phyloP scores from a whole-genome alignment of 2,888 invertebrate species.

The Thalpophila matura region DNA sequence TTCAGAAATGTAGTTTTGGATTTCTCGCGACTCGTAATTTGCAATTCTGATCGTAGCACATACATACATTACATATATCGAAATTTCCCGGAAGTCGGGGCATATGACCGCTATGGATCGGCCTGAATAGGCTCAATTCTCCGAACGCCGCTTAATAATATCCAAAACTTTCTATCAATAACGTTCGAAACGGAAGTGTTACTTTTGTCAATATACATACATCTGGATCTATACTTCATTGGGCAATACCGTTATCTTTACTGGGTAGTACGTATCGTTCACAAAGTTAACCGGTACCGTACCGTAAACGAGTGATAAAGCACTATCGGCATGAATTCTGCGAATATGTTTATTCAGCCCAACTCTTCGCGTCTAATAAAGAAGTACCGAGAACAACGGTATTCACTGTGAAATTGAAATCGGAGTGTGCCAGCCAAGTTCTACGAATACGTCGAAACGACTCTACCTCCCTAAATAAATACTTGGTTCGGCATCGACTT shows the following conservation, averaged over 20 bases:
- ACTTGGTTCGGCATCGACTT: conserved; percentile 39
- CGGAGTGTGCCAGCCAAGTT: conserved; percentile 71
- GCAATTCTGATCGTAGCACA: conserved; percentile 45
- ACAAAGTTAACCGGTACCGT: conserved; percentile 39
- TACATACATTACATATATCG: too few species aligned
- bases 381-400: conserved; percentile 80
- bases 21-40: conserved; percentile 48
- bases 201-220: conserved; percentile 16
- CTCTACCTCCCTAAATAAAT: conserved; percentile 71
- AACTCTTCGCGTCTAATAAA: conserved; percentile 72
- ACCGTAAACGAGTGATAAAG: conserved; percentile 53
- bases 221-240: conserved; percentile 20
- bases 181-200: conserved; percentile 6
- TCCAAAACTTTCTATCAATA: conserved; percentile 40
- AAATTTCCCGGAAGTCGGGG: conserved; percentile 40
- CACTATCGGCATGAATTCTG: conserved; percentile 70
- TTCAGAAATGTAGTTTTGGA: conserved; percentile 23
- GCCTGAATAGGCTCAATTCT: conserved; percentile 33
- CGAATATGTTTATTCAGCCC: conserved; percentile 71
- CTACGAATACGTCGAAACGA: conserved; percentile 74
- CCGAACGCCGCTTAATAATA: conserved; percentile 24
- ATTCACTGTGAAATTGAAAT: conserved; percentile 78
- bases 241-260: conserved; percentile 42
- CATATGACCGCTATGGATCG: conserved; percentile 25
- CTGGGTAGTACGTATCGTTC: conserved; percentile 33